Evolutionary conservation across 2,888 invertebrate species (phyloP).

Genomic region (Drosophila nr. perissopoda): DNA sequence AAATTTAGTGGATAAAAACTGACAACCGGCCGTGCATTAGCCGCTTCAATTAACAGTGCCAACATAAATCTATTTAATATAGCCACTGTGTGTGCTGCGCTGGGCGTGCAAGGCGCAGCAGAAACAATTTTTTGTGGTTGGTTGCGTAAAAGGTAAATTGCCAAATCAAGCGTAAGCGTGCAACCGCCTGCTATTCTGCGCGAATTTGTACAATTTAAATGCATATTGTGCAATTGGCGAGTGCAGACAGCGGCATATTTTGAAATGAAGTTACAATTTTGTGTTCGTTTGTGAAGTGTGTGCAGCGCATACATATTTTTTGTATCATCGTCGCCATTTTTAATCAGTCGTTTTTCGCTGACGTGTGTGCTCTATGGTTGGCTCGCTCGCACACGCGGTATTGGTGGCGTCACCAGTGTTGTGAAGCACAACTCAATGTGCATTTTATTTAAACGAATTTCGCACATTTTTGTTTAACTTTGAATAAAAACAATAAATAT

Average conservation of each 20-base stretch:
- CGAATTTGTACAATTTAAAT: neutral
- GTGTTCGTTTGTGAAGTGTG: conserved; percentile 52
- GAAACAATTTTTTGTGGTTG: conserved; percentile 48
- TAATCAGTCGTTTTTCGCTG: conserved; percentile 71
- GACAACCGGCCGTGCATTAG: conserved; percentile 29
- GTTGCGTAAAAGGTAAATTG: conserved; percentile 78
- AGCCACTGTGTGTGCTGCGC: conserved; percentile 40
- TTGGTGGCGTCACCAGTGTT: conserved; percentile 51
- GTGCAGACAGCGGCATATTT: conserved; percentile 19
- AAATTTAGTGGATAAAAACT: conserved; percentile 51
- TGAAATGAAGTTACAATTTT: conserved; percentile 41
- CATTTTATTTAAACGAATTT: conserved; percentile 44
- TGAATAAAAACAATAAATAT: conserved; percentile 3
- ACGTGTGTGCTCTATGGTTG: conserved; percentile 49
- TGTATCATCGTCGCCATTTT: conserved; percentile 76
- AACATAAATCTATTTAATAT: conserved; percentile 17
- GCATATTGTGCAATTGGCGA: neutral
- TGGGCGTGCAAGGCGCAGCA: conserved; percentile 58
- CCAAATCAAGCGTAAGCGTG: conserved; percentile 17
- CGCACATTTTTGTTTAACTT: conserved; percentile 11
- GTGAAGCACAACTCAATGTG: conserved; percentile 46
- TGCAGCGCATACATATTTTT: conserved; percentile 66
- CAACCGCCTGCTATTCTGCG: neutral
- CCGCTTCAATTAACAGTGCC: conserved; percentile 20
- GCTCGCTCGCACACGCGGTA: conserved; percentile 42